Evolutionary conservation across 2,797 vertebrate species (phyloP).

Genomic region (Carduelis carduelis): DNA sequence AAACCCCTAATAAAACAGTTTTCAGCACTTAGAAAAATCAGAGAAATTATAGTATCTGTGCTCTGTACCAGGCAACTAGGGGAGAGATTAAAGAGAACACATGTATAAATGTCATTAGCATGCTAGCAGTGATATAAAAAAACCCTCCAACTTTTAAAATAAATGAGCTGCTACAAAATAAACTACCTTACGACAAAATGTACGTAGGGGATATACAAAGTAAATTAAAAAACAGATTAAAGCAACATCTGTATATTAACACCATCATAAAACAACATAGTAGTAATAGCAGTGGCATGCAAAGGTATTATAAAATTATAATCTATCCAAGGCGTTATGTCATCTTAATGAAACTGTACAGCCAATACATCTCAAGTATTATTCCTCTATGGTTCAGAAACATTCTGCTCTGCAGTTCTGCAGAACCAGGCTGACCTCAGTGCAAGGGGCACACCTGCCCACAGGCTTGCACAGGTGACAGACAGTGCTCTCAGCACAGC

Average conservation of each 20-base stretch:
- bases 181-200: slow-evolving; percentile 74
- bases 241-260: slow-evolving; percentile 80
- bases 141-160: slow-evolving; percentile 74
- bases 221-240: slow-evolving; percentile 79
- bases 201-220: slow-evolving; percentile 74
- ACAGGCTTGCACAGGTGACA: rapidly evolving
- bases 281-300: slow-evolving; percentile 66
- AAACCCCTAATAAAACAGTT: not conserved
- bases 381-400: not conserved
- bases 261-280: slow-evolving; percentile 69
- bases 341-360: slow-evolving; percentile 67
- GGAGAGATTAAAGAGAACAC: slow-evolving; percentile 62
- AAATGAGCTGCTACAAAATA: slow-evolving; percentile 79
- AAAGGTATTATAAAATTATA: slow-evolving; percentile 77
- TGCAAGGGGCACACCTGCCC: not conserved
- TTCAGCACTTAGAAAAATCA: not conserved
- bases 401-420: not conserved
- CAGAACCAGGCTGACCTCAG: not conserved
- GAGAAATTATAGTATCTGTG: not conserved
- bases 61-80: slow-evolving; percentile 14
- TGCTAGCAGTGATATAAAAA: slow-evolving; percentile 63
- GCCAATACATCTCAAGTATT: slow-evolving; percentile 1
- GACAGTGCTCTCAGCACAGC: rapidly evolving
- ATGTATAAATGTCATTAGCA: slow-evolving; percentile 70
- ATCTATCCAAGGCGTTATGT: slow-evolving; percentile 67